phyloP scores from a whole-genome alignment of 30 jellyfish, hydroid and myxozoan species.

The Pelagia noctiluca region DNA sequence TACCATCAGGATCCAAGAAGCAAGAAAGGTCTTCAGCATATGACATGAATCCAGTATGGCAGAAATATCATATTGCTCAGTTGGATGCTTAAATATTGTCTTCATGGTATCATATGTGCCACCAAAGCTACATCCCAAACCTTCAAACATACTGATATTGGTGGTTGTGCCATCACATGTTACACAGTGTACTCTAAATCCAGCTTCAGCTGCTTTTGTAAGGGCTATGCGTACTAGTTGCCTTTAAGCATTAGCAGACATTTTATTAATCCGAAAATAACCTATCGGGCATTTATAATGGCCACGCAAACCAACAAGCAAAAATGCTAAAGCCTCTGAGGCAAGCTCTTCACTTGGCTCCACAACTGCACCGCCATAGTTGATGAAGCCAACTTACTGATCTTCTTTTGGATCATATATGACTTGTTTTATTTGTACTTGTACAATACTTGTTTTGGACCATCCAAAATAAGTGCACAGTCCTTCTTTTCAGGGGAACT shows the following conservation, averaged over 20 bases:
- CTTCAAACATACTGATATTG: not conserved
- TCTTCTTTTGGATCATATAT: no score
- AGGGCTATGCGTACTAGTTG: constrained; percentile 1
- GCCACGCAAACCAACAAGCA: constrained; percentile 53
- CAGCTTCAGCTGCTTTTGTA: not conserved
- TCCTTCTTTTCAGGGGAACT: constrained; percentile 36
- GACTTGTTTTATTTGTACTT: constrained; percentile 47
- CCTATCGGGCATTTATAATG: constrained; percentile 50
- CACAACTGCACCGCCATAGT: constrained; percentile 53
- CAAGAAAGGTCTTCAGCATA: constrained; percentile 34
- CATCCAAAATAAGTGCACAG: constrained; percentile 65
- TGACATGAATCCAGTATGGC: constrained; percentile 53
- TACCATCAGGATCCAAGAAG: constrained; percentile 1
- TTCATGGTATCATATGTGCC: not conserved
- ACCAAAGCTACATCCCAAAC: constrained; percentile 13
- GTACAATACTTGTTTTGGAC: no score
- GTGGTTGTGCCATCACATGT: constrained; percentile 49
- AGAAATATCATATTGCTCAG: constrained; percentile 11
- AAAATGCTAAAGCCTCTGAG: constrained; percentile 31
- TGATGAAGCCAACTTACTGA: constrained; percentile 45
- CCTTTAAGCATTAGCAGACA: not conserved
- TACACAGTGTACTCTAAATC: constrained; percentile 1
- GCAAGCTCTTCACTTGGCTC: constrained; percentile 40
- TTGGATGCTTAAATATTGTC: constrained; percentile 5
- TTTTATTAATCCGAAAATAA: not conserved